phyloP scores from a whole-genome alignment of 2,113 vertebrate species.

The Cavia porcellus region DNA sequence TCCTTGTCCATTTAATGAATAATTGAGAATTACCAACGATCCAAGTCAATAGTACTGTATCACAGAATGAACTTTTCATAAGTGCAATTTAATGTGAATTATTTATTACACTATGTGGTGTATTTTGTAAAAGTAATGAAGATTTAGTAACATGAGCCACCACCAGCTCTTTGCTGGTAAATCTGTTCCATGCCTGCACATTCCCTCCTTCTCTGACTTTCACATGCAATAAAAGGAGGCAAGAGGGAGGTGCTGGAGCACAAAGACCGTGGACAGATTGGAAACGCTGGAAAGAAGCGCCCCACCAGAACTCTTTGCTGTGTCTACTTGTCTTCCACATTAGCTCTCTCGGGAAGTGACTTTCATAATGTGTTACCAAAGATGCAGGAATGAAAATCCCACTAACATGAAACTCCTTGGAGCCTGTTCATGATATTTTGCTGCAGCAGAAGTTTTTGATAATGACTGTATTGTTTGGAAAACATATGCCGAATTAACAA shows the following conservation, averaged over 20 bases:
- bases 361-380: constrained; percentile 27
- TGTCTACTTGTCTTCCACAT: not conserved
- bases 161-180: constrained; percentile 5
- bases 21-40: constrained; percentile 67
- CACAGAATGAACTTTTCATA: constrained; percentile 72
- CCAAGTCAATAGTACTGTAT: constrained; percentile 31
- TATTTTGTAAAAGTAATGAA: constrained; percentile 76
- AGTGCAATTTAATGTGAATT: constrained; percentile 68
- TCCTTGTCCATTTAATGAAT: constrained; percentile 58
- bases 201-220: constrained; percentile 7
- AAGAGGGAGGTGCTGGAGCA: not conserved
- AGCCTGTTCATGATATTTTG: constrained; percentile 9
- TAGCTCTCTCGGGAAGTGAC: not conserved
- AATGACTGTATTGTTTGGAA: constrained; percentile 21
- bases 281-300: not conserved
- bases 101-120: constrained; percentile 66
- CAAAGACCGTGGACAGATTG: not conserved
- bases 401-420: constrained; percentile 24
- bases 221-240: not conserved
- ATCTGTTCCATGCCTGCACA: not conserved
- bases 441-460: constrained; percentile 41
- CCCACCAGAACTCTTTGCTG: not conserved
- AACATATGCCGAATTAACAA: constrained; percentile 52
- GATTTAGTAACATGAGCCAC: constrained; percentile 61
- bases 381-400: not conserved